phyloP scores from a whole-genome alignment of 2,888 invertebrate species.

The Isoperla grammatica region DNA sequence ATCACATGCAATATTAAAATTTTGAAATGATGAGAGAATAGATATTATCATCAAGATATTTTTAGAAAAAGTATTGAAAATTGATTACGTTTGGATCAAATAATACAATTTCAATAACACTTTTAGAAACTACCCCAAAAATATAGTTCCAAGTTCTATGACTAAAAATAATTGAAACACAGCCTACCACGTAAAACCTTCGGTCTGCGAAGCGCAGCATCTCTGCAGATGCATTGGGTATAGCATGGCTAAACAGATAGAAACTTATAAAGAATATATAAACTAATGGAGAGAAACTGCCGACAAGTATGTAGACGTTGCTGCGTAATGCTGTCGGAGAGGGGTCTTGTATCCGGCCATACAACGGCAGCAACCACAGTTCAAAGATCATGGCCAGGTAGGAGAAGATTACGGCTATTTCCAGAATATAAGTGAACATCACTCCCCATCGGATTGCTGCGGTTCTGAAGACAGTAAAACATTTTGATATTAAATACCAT shows the following conservation, averaged over 20 bases:
- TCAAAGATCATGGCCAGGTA: slow-evolving; percentile 77
- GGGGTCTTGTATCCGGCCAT: slow-evolving; percentile 49
- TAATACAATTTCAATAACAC: too few species aligned
- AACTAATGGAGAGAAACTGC: slow-evolving; percentile 52
- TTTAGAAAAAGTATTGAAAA: too few species aligned
- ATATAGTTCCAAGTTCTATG: too few species aligned
- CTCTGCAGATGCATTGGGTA: slow-evolving; percentile 90
- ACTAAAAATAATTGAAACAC: too few species aligned
- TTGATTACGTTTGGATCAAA: too few species aligned
- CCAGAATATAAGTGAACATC: slow-evolving; percentile 62
- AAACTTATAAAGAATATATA: slow-evolving; percentile 68
- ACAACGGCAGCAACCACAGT: slow-evolving; percentile 64
- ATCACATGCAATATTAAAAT: too few species aligned
- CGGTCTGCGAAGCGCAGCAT: slow-evolving; percentile 81
- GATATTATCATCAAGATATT: too few species aligned
- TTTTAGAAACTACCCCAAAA: too few species aligned
- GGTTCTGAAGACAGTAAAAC: slow-evolving; percentile 53
- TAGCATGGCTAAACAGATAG: slow-evolving; percentile 82
- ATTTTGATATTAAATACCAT: too few species aligned
- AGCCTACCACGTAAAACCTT: slow-evolving; percentile 72
- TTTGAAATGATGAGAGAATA: too few species aligned
- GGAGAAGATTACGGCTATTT: slow-evolving; percentile 74
- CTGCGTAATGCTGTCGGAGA: too few species aligned
- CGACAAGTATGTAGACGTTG: too few species aligned
- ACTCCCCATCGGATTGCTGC: slow-evolving; percentile 67